Percentiles rank a stretch among this genome's conserved stretches.
phyloP scores from a whole-genome alignment of 2,888 invertebrate species.

The Pteria penguin region DNA sequence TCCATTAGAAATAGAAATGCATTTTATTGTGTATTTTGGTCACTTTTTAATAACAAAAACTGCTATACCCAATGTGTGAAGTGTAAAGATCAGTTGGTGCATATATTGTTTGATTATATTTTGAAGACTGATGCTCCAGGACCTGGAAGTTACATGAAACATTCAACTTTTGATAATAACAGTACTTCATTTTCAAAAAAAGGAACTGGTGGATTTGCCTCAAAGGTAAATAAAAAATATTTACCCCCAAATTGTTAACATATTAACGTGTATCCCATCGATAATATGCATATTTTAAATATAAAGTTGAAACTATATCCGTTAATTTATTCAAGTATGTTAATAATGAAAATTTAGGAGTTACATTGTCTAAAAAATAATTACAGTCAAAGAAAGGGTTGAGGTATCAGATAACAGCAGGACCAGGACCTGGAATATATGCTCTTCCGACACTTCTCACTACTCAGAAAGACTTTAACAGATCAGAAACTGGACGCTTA shows the following conservation, averaged over 20 bases:
- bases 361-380: not conserved
- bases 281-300: no score
- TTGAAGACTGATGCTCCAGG: constrained; percentile 78
- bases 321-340: no score
- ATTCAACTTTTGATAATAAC: constrained; percentile 58
- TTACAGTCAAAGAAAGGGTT: constrained; percentile 69
- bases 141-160: constrained; percentile 75
- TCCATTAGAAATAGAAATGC: no score
- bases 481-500: constrained; percentile 66
- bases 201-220: constrained; percentile 79
- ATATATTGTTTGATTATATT: no score
- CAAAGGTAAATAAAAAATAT: no score
- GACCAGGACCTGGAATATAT: constrained; percentile 76
- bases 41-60: not conserved
- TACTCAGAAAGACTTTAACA: constrained; percentile 73
- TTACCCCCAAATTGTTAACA: no score
- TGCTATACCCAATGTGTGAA: not conserved
- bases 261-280: no score
- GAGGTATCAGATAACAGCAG: constrained; percentile 61
- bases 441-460: constrained; percentile 65
- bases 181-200: constrained; percentile 76
- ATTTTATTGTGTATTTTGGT: not conserved
- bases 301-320: no score
- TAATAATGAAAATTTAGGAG: no score
- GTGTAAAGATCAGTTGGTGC: not conserved